Percentiles rank a stretch among this genome's conserved stretches.
Evolutionary conservation across 2,797 vertebrate genomes (phyloP).

Genomic region (Enteromius argenteus): DNA sequence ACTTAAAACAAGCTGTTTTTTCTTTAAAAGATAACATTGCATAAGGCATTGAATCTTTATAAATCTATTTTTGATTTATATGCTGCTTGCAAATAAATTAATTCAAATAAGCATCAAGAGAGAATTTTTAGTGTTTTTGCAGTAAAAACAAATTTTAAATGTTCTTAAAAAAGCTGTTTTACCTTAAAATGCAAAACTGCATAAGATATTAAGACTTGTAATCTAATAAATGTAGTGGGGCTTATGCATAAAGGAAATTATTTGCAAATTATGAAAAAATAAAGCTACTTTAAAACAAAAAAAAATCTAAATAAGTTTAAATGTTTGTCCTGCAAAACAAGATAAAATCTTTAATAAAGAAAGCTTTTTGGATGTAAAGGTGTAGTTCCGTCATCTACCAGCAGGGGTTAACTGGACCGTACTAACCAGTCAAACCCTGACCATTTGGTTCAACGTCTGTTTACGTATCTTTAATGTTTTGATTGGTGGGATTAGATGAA

Average conservation of each 20-base stretch:
- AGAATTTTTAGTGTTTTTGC: background rate
- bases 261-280: background rate
- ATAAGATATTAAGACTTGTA: background rate
- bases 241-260: background rate
- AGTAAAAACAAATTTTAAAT: background rate
- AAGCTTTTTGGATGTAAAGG: background rate
- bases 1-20: background rate
- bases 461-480: constrained; percentile 31
- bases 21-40: background rate
- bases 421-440: background rate
- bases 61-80: background rate
- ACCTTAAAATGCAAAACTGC: background rate
- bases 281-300: background rate
- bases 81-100: background rate
- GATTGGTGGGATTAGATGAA: constrained; percentile 24
- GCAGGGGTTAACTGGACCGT: background rate
- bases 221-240: background rate
- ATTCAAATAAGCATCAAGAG: background rate
- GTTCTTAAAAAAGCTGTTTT: background rate
- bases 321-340: background rate
- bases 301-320: background rate
- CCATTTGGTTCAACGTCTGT: background rate
- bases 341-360: background rate
- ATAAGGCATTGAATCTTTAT: background rate
- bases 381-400: background rate